Conservation (phyloP, 2,888 invertebrate species). For the Tupiocoris notatus region DNA sequence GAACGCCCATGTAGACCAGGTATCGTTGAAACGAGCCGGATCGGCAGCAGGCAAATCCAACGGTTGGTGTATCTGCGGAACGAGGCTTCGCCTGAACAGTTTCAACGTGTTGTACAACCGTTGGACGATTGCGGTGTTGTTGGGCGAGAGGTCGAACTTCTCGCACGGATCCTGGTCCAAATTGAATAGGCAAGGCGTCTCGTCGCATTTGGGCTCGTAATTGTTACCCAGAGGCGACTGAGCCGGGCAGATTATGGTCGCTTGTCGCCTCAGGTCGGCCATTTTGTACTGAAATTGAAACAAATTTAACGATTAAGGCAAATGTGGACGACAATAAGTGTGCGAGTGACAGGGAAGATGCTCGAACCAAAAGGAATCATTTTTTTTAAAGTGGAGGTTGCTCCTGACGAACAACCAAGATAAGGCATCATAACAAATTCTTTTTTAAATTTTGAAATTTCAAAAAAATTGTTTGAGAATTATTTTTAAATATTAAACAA, state of each 20-base stretch:
- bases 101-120: constrained; percentile 57
- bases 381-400: too few species aligned
- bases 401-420: too few species aligned
- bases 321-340: too few species aligned
- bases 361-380: too few species aligned
- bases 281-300: constrained; percentile 50
- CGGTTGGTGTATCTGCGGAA: constrained; percentile 59
- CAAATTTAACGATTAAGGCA: too few species aligned
- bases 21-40: constrained; percentile 68
- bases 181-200: constrained; percentile 68
- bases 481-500: too few species aligned
- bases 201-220: constrained; percentile 57
- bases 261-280: constrained; percentile 54
- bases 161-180: constrained; percentile 78
- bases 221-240: constrained; percentile 42
- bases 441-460: too few species aligned
- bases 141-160: constrained; percentile 62
- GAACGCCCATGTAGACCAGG: constrained; percentile 67
- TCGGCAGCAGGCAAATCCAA: constrained; percentile 62
- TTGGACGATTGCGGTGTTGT: constrained; percentile 58
- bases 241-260: constrained; percentile 54
- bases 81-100: constrained; percentile 58
- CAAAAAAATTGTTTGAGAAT: too few species aligned
- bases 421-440: too few species aligned
- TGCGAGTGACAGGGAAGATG: too few species aligned